Conservation (phyloP, 2,113 vertebrate genomes). For the Hemiprocne comata region DNA sequence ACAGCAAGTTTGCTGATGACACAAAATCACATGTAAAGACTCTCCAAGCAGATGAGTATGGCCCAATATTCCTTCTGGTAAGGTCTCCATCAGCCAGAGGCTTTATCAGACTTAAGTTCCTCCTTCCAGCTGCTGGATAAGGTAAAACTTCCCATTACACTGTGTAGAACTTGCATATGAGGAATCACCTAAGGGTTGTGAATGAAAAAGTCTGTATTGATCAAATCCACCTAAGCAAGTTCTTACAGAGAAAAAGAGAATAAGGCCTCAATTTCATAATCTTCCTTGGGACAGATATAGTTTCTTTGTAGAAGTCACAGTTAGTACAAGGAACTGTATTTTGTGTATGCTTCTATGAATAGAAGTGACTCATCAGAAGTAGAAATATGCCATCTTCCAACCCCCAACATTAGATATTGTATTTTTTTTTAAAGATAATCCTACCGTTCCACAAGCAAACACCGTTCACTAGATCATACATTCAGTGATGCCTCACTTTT, state of each 20-base stretch:
- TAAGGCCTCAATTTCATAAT: neutral
- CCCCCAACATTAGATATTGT: neutral
- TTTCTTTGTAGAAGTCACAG: neutral
- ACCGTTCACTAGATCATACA: neutral
- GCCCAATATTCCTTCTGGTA: neutral
- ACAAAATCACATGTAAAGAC: neutral
- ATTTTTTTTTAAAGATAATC: neutral
- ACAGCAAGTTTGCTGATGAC: neutral
- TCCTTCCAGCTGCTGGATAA: neutral
- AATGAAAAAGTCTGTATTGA: neutral
- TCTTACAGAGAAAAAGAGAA: neutral
- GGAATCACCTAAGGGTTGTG: neutral
- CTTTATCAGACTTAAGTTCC: neutral
- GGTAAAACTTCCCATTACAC: neutral
- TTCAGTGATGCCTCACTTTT: neutral
- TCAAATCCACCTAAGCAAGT: neutral
- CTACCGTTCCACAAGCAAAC: neutral
- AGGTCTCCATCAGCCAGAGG: neutral
- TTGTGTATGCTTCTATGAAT: neutral
- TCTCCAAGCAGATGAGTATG: neutral
- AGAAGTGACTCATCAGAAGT: neutral
- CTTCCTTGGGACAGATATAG: neutral
- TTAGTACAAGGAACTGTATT: neutral
- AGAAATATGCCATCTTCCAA: neutral
- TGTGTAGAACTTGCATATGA: neutral